Conservation (phyloP, 2,797 vertebrate species). For the Discoglossus pictus region DNA sequence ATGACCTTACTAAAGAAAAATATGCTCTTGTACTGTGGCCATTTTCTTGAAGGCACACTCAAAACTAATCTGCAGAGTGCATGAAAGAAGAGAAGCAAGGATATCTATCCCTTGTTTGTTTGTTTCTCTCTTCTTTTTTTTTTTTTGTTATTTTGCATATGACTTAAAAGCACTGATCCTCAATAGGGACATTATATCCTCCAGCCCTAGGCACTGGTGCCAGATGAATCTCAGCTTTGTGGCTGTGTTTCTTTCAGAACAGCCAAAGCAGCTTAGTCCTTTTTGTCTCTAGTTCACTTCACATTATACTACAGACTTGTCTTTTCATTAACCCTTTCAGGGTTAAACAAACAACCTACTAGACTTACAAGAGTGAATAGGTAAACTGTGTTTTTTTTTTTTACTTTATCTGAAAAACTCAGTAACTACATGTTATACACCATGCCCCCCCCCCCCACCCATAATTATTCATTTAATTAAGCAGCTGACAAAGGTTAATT, state of each 20-base stretch:
- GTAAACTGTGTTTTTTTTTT: no score
- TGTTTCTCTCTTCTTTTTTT: constrained; percentile 1
- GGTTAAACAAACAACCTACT: no score
- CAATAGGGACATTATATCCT: constrained; percentile 4
- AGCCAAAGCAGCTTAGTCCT: no score
- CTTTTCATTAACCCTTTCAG: no score
- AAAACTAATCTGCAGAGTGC: constrained; percentile 30
- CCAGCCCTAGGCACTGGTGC: constrained; percentile 15
- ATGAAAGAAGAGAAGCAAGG: constrained; percentile 24
- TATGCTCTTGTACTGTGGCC: constrained; percentile 32
- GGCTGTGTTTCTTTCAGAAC: not conserved
- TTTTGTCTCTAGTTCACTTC: constrained; percentile 3
- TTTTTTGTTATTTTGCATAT: not conserved
- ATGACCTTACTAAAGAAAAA: constrained; percentile 42
- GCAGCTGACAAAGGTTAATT: no score
- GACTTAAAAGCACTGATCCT: constrained; percentile 10
- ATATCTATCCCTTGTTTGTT: constrained; percentile 6
- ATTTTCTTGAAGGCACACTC: constrained; percentile 33
- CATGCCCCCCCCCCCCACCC: no score
- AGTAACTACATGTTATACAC: no score
- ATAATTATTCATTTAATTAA: no score
- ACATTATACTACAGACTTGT: not conserved
- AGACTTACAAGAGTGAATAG: no score
- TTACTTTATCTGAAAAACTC: no score
- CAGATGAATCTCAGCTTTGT: constrained; percentile 25